These are phyloP conservation scores for Etheostoma spectabile DNA, from an alignment of 2,113 vertebrate genomes.

Conservation along the genomic window DNA sequence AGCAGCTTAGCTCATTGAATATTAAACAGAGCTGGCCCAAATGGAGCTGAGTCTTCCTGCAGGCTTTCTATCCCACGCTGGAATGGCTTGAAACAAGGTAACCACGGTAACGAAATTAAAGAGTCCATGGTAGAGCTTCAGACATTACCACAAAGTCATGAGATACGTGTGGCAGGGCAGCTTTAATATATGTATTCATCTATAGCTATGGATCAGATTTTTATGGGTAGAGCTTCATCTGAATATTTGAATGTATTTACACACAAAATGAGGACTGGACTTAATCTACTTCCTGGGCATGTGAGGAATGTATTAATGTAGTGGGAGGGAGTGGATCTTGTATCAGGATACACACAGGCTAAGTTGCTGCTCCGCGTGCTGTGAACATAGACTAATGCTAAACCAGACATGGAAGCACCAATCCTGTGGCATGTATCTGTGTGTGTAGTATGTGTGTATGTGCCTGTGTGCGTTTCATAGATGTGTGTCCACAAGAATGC, in stretches of 20 bases:
- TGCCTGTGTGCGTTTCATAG: constrained; percentile 13
- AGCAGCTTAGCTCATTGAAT: too few relatives aligned
- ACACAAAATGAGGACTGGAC: constrained; percentile 1
- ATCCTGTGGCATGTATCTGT: not conserved
- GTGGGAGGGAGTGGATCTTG: not conserved
- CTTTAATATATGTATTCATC: too few relatives aligned
- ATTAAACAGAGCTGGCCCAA: too few relatives aligned
- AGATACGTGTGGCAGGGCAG: too few relatives aligned
- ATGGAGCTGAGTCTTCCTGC: too few relatives aligned
- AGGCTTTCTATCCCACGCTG: too few relatives aligned
- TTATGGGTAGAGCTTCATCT: not conserved
- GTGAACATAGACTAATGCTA: not conserved
- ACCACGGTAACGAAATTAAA: too few relatives aligned
- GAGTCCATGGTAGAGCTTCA: too few relatives aligned
- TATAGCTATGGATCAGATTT: not conserved
- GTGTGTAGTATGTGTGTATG: not conserved
- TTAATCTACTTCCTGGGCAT: not conserved
- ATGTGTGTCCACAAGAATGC: constrained; percentile 25
- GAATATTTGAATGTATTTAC: not conserved
- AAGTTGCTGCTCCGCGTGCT: not conserved
- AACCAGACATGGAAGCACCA: constrained; percentile 7
- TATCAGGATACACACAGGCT: not conserved
- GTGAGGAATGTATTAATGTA: not conserved
- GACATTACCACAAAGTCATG: too few relatives aligned
- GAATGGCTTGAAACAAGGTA: too few relatives aligned